Evolutionary conservation across 1,140 invertebrate genomes (phyloP), one percentile per base, ranked within the genome.

Genomic region (Drosophila pruinosa): DNA sequence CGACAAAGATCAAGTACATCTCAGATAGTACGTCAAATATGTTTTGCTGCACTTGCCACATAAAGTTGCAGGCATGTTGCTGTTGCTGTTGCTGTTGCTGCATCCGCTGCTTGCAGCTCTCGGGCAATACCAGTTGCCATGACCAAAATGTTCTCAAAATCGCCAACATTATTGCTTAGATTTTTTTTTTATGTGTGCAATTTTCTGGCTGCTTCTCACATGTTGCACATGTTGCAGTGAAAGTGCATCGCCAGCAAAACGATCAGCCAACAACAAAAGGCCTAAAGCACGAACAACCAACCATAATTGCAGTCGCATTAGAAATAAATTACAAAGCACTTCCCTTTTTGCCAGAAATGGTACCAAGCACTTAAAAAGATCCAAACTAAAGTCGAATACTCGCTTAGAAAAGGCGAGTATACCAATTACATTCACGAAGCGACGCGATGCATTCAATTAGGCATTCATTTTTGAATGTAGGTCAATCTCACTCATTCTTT

Each of bases 1-100:
- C 79, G 71, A 82, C 79, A 83, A 83, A 82, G 79, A 82, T 83
- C 79, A 82, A 82, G 79, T 85, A 83, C 79, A 83, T 83, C 79
- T 64, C 67, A 79, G 79, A 83, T 83, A 83, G 71, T 75, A 69
- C 57, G 57, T 75, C 63, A 64, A 79, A 75, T 64, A 56, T 59
- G 62, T 53, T 62, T 31, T 52, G 41, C 31, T 54, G 48, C 31
- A 34, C 31, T 34, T 34, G 31, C 31, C 31, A 3, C 31, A 8
- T 36, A 22, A 12, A 34, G 31, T 12, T 61, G 36, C 2, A 28
- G 43, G 2, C 41, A 12, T 39, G 31, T 12, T 61, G 36, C 2
- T 36, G 43, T 3, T 47, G 58, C 5, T 38, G 36, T 3, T 7
- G 72, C n/a, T 28, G 54, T 17, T 58, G 57, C 41, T 77, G 79